These are phyloP conservation scores for western clawed frog (Xenopus tropicalis) DNA, from an alignment of 2,113 vertebrate species.

Conservation along the genomic window DNA sequence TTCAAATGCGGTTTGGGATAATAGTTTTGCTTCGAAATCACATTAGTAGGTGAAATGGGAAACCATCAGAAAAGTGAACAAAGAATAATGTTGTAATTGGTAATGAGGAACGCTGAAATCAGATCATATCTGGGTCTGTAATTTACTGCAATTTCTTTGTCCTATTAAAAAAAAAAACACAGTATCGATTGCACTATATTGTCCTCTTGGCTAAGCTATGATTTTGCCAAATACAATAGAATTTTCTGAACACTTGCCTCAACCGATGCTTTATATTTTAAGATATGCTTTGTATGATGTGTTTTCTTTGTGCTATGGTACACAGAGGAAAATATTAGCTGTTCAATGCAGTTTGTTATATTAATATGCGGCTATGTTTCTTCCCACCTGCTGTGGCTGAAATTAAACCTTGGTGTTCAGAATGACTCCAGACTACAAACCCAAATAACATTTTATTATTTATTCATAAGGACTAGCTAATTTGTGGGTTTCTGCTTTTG, in stretches of 20 bases:
- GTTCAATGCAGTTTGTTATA: conserved; percentile 39
- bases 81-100: conserved; percentile 22
- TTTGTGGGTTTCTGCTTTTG: conserved; percentile 44
- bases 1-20: conserved; percentile 21
- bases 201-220: conserved; percentile 24
- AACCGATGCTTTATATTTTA: conserved; percentile 26
- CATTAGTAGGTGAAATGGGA: conserved; percentile 34
- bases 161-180: neutral
- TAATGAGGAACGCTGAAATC: conserved; percentile 29
- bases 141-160: conserved; percentile 21
- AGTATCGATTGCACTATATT: conserved; percentile 21
- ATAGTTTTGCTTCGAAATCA: conserved; percentile 11
- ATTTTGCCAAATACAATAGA: conserved; percentile 24
- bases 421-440: conserved; percentile 40
- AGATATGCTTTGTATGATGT: conserved; percentile 22
- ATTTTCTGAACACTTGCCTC: conserved; percentile 21
- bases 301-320: conserved; percentile 39
- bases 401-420: conserved; percentile 44
- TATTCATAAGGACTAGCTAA: conserved; percentile 42
- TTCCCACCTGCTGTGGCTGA: conserved; percentile 43
- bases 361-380: conserved; percentile 43
- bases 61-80: conserved; percentile 23
- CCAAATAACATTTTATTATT: conserved; percentile 46
- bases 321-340: conserved; percentile 41
- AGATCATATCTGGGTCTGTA: conserved; percentile 19